Percentiles rank a stretch among this genome's conserved stretches.
Evolutionary conservation across 37 sponge, comb jelly and placozoan genomes (phyloP).

Genomic region (Aphrocallistes beatrix): DNA sequence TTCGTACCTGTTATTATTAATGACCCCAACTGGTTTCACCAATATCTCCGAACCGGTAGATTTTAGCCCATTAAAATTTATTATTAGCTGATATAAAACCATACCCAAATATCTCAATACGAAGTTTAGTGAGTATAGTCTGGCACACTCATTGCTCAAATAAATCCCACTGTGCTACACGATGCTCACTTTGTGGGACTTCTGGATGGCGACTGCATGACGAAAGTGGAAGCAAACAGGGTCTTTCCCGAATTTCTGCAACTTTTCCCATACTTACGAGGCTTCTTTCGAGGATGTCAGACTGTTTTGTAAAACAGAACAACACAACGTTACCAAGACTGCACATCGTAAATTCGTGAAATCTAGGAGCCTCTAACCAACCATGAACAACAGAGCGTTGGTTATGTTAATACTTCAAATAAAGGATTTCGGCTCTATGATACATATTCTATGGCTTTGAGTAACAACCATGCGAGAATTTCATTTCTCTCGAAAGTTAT

Average conservation of each 20-base stretch:
- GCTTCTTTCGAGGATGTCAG: constrained; percentile 15
- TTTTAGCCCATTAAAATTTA: no score
- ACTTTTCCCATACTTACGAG: background rate
- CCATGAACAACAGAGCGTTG: constrained; percentile 8
- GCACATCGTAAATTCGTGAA: constrained; percentile 7
- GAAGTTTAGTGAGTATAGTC: no score
- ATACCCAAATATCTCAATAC: no score
- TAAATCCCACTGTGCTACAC: no score
- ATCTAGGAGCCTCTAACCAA: background rate
- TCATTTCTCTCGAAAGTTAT: constrained; percentile 16
- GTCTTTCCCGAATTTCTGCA: constrained; percentile 3
- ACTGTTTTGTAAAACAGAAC: constrained; percentile 10
- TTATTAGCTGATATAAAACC: no score
- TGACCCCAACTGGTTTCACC: no score
- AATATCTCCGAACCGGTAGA: no score
- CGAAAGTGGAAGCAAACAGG: no score
- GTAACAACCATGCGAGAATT: background rate
- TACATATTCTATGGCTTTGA: background rate
- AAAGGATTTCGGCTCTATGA: constrained; percentile 19
- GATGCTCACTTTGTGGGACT: no score
- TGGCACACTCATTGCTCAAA: no score
- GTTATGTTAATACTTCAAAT: background rate
- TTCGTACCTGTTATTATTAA: no score
- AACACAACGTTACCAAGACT: constrained; percentile 11
- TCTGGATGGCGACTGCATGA: no score